Evolutionary conservation across 2,113 vertebrate species (phyloP), one percentile per base, ranked within the genome.

Genomic region (Erythrocebus patas): DNA sequence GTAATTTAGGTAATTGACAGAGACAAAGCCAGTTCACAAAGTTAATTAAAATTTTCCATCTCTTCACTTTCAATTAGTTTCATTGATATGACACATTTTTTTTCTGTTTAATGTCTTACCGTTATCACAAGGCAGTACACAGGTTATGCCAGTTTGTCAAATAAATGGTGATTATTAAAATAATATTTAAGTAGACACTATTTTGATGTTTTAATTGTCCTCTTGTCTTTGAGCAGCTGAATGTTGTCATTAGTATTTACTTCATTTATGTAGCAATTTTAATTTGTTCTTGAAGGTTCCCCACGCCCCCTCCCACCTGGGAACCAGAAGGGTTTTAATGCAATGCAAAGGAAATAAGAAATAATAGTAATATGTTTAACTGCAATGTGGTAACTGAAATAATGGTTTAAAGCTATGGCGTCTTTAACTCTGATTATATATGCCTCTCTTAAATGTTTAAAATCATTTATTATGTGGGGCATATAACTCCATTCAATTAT

Each of bases 41-140:
- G 97, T 98, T 99, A 99, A 99, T 99, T 99, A 98, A 98, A 98
- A 99, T 99, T 98, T 99, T 98, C 98, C 97, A 98, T 99, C 98
- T 98, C 79, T 98, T 99, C 98, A 98, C 97, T 99, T 99, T 98
- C 98, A 98, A 98, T 99, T 99, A 99, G 98, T 96, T 96, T 98
- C 98, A 97, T 98, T 98, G 97, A 95, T 98, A 97, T 98, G 98
- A 99, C 64, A 85, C 61, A 32, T 98, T 98, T 98, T 81, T 97
- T 98, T 98, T 93, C 93, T 97, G 81, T 98, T 99, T 98, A 97
- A 98, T 97, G 76, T 96, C 76, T 98, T 96, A 96, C 82, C 7
- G 0, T 98, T 99, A 98, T 98, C 98, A 98, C 89, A 93, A 96
- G 57, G 93, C 48, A 92, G 66, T 96, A 38, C 94, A 97, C 89